Evolutionary conservation across 2,888 invertebrate genomes (phyloP).

Genomic region (Metallyticus violacea): DNA sequence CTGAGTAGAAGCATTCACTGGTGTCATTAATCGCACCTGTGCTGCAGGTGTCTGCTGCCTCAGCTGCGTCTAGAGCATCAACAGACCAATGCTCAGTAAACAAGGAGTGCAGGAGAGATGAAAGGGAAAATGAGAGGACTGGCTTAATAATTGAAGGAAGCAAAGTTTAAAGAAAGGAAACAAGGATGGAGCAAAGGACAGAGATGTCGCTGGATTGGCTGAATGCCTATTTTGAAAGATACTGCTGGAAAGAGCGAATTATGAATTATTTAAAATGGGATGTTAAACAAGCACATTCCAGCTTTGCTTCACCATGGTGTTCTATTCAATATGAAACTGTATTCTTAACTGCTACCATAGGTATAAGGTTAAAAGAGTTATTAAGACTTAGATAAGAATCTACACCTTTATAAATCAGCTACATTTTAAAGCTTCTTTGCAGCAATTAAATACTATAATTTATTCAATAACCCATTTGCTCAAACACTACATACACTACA

Average conservation of each 20-base stretch:
- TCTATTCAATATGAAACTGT: not conserved
- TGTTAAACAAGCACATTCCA: not conserved
- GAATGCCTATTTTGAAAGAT: not conserved
- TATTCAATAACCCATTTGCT: too few relatives aligned
- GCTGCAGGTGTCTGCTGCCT: constrained; percentile 44
- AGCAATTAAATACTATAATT: not conserved
- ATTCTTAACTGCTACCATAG: not conserved
- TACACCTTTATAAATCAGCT: not conserved
- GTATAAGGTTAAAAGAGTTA: too few relatives aligned
- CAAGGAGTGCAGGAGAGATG: not conserved
- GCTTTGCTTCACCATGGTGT: not conserved
- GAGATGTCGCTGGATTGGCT: not conserved
- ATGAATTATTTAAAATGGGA: not conserved
- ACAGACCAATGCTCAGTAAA: constrained; percentile 17
- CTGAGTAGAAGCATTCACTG: constrained; percentile 38
- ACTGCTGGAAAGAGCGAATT: not conserved
- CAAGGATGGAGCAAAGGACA: not conserved
- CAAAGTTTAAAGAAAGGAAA: too few relatives aligned
- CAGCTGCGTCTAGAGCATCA: constrained; percentile 36
- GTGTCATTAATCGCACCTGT: constrained; percentile 63
- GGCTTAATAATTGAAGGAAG: not conserved
- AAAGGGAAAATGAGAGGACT: not conserved
- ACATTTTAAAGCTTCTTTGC: not conserved
- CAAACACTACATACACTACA: not conserved
- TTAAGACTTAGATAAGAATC: too few relatives aligned